Evolutionary conservation across 1,140 invertebrate species (phyloP).

Genomic region (Mercenaria mercenaria): DNA sequence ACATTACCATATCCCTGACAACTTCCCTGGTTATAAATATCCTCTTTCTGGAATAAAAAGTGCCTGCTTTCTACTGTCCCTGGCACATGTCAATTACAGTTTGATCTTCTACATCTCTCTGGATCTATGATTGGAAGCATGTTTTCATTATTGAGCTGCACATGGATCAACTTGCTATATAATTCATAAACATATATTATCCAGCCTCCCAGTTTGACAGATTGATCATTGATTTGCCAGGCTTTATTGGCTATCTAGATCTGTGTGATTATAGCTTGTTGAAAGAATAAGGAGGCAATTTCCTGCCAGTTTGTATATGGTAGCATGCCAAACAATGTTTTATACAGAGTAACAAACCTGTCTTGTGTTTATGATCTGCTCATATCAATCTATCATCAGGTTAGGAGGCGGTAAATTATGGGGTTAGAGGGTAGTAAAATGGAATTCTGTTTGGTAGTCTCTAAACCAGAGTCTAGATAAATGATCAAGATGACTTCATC

Average conservation of each 20-base stretch:
- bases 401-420: not conserved
- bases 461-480: too few relatives aligned
- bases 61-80: too few relatives aligned
- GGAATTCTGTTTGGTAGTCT: too few relatives aligned
- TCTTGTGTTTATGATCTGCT: constrained; percentile 1
- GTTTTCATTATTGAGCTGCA: constrained; percentile 2
- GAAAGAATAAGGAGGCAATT: not conserved
- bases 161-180: constrained; percentile 11
- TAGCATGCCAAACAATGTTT: constrained; percentile 32
- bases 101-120: too few relatives aligned
- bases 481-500: too few relatives aligned
- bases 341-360: constrained; percentile 18
- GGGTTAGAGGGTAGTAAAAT: not conserved
- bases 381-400: constrained; percentile 35
- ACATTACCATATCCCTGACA: too few relatives aligned
- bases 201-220: constrained; percentile 26
- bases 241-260: not conserved
- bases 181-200: not conserved
- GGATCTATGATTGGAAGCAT: not conserved
- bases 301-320: constrained; percentile 35
- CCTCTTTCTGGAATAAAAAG: too few relatives aligned
- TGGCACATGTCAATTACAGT: too few relatives aligned
- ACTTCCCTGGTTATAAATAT: too few relatives aligned
- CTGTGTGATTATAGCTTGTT: not conserved
- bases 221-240: constrained; percentile 15